Conservation (phyloP, 2,888 invertebrate genomes). For the Psococerastis gibbosa region DNA sequence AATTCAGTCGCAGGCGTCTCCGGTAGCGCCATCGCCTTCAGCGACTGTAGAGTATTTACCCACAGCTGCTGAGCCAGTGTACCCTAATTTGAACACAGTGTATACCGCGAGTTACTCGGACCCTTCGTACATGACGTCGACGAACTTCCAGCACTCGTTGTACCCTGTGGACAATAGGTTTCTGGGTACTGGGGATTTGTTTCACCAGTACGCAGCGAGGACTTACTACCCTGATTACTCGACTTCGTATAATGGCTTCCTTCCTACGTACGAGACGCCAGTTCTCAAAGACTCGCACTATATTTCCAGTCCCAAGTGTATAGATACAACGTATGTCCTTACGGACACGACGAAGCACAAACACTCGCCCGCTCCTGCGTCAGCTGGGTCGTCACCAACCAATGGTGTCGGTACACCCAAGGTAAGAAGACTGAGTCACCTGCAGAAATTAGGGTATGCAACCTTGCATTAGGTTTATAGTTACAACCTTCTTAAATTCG, state of each 20-base stretch:
- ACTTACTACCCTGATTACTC: conserved; percentile 56
- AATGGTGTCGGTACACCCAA: conserved; percentile 37
- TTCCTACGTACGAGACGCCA: conserved; percentile 36
- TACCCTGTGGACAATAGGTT: conserved; percentile 46
- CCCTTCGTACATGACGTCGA: conserved; percentile 25
- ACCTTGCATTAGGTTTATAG: too few species aligned
- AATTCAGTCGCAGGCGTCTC: conserved; percentile 25
- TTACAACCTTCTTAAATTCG: too few species aligned
- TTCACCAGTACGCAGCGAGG: conserved; percentile 71
- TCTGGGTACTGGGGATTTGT: conserved; percentile 65
- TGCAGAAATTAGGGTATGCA: too few species aligned
- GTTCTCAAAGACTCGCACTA: conserved; percentile 1
- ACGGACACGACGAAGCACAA: conserved; percentile 8
- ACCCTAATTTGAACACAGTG: conserved; percentile 58
- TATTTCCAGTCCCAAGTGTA: conserved; percentile 6
- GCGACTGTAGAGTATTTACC: conserved; percentile 16
- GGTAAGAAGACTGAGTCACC: conserved; percentile 40
- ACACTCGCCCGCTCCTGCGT: conserved; percentile 18
- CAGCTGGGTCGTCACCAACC: conserved; percentile 29
- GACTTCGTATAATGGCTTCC: conserved; percentile 19
- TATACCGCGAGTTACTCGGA: conserved; percentile 62
- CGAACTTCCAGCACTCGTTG: conserved; percentile 38
- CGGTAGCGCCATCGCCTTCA: conserved; percentile 16
- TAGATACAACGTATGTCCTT: neutral
- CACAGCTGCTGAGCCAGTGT: conserved; percentile 32